These are phyloP conservation scores for Lytechinus variegatus DNA, from an alignment of 35 echinoderm and acorn worm species.

Conservation along the genomic window DNA sequence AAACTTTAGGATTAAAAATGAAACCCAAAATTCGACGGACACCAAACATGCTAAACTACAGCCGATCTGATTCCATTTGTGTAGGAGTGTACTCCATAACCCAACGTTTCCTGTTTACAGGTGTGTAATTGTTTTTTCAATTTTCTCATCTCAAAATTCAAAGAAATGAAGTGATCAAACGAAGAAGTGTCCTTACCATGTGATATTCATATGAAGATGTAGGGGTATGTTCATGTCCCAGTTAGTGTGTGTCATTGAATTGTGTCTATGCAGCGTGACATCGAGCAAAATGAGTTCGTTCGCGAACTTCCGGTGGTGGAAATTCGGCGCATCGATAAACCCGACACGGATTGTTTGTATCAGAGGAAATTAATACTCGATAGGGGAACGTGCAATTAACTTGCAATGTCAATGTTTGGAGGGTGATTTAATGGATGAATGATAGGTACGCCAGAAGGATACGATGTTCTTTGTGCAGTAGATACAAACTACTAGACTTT, in stretches of 20 bases:
- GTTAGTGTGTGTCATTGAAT: neutral
- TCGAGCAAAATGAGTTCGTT: neutral
- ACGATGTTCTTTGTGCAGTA: neutral
- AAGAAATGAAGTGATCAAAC: neutral
- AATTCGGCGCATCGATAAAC: neutral
- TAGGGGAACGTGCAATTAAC: neutral
- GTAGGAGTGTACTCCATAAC: too few species aligned
- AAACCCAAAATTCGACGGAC: too few species aligned
- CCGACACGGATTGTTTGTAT: neutral
- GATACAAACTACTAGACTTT: neutral
- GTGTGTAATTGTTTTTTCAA: neutral
- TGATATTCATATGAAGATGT: neutral
- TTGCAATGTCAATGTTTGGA: neutral
- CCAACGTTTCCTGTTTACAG: neutral
- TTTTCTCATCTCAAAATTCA: neutral
- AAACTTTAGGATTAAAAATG: too few species aligned
- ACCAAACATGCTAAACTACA: too few species aligned
- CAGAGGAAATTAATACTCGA: slow-evolving; percentile 3
- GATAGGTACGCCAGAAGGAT: neutral
- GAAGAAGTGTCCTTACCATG: neutral
- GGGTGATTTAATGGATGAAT: neutral
- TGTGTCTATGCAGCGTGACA: neutral
- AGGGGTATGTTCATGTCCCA: neutral
- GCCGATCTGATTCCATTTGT: too few species aligned
- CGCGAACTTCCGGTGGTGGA: neutral